Base-by-base conservation (phyloP, 23 tunicate genomes). In the Styela plicata region DNA sequence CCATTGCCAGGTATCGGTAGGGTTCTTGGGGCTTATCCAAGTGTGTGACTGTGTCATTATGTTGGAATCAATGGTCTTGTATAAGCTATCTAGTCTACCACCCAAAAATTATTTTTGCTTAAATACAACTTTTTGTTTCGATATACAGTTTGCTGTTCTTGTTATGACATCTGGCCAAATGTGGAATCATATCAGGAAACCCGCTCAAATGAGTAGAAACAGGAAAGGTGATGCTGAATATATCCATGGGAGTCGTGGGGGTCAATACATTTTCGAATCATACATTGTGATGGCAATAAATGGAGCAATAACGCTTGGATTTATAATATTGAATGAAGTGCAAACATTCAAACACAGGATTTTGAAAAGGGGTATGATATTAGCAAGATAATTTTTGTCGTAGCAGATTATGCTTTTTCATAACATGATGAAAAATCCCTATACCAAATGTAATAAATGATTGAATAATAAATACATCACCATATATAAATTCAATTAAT, bases 161-260 rank as follows among this genome's bases (percentile, higher is more conserved):
- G 25, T 53, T 10, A 44, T 76, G 65, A 76, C 81, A 25, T 76
- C 81, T 36, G 81, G 81, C 68, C 81, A 76, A 53, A 76, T 76
- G 81, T 76, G 81, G 81, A 76, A 76, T 29, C 52, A 33, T 27
- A 76, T 76, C 21, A 52, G 81, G 24, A 36, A 44, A 23, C 81
- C 81, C 17, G 66, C 81, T 24, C 63, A 76, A 44, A 28, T 57
- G 21, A 44, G 31, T 29, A 53, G 27, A 16, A 44, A 76, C 53
- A 29, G 71, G 1, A 21, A 24, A 23, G 37, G 37, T 53, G 81
- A 67, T 7, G 27, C 44, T 16, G 53, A 44, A 53, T 76, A 76
- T 53, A 76, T 76, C 27, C 64, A 76, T 25, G 81, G 81, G 30
- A 44, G 81, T n/a, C 36, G 81, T 24, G 81, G 81, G 7, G 81